Evolutionary conservation across 2,797 vertebrate species (phyloP).

Genomic region (Hirundo rustica): DNA sequence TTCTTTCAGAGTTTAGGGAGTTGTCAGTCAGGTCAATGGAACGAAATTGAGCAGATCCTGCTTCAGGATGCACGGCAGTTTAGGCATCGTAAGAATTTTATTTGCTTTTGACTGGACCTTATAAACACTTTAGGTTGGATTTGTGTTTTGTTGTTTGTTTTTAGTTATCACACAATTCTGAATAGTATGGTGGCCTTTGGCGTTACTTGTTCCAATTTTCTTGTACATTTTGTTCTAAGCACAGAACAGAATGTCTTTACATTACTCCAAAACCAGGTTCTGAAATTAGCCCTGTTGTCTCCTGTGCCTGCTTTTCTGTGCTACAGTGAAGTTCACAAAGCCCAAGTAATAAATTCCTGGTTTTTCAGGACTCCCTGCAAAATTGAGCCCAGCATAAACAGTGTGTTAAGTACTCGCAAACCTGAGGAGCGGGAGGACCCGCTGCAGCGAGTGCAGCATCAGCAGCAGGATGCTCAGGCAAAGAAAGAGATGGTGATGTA

Average conservation of each 20-base stretch:
- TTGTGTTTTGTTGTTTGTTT: not conserved
- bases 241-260: not conserved
- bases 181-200: not conserved
- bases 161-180: not conserved
- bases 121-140: not conserved
- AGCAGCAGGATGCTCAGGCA: slow-evolving; percentile 78
- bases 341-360: not conserved
- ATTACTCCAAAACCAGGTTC: not conserved
- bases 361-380: slow-evolving; percentile 90
- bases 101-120: not conserved
- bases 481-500: slow-evolving; percentile 87
- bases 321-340: not conserved
- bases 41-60: not conserved
- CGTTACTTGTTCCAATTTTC: not conserved
- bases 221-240: not conserved
- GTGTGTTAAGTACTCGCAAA: slow-evolving; percentile 86
- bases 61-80: not conserved
- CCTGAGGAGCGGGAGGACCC: slow-evolving; percentile 85
- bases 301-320: not conserved
- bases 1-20: not conserved
- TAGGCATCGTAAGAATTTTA: not conserved
- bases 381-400: slow-evolving; percentile 90
- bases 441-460: slow-evolving; percentile 85
- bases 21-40: not conserved
- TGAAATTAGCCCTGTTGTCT: not conserved